phyloP scores from a whole-genome alignment of 2,888 invertebrate species.

The Gnatocerus cornutus region DNA sequence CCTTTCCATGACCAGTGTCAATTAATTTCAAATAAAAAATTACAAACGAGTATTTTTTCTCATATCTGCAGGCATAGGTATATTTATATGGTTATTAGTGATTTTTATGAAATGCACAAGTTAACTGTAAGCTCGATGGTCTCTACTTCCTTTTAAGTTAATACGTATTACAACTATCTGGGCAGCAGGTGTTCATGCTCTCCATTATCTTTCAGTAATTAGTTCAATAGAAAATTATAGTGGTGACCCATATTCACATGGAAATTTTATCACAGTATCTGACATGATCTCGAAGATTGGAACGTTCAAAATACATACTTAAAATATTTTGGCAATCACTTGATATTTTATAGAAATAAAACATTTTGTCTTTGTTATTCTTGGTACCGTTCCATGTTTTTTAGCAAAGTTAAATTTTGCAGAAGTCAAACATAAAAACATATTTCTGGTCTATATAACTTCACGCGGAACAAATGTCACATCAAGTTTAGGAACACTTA shows the following conservation, averaged over 20 bases:
- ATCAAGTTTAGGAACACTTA: too few relatives aligned
- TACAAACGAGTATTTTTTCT: neutral
- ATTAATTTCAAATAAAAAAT: neutral
- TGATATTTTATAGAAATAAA: slow-evolving; percentile 17
- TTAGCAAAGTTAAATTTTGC: slow-evolving; percentile 23
- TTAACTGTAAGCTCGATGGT: neutral
- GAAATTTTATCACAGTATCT: slow-evolving; percentile 1
- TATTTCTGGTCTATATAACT: neutral
- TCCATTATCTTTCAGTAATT: slow-evolving; percentile 20
- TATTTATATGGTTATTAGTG: neutral
- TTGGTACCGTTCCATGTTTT: slow-evolving; percentile 25
- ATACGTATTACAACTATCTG: slow-evolving; percentile 18
- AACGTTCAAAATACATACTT: neutral
- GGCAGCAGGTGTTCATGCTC: slow-evolving; percentile 28
- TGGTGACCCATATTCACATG: slow-evolving; percentile 15
- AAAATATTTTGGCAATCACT: slow-evolving; percentile 27
- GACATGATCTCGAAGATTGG: neutral
- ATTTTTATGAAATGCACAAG: neutral
- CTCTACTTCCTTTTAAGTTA: slow-evolving; percentile 10
- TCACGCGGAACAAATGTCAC: too few relatives aligned
- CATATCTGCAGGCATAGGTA: too few relatives aligned
- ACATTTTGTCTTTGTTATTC: slow-evolving; percentile 29
- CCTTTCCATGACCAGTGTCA: neutral
- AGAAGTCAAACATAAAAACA: neutral
- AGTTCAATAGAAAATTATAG: slow-evolving; percentile 19